Percentiles rank a stretch among this genome's conserved stretches.
Evolutionary conservation across 2,113 vertebrate species (phyloP).

Genomic region (Eptesicus fuscus): DNA sequence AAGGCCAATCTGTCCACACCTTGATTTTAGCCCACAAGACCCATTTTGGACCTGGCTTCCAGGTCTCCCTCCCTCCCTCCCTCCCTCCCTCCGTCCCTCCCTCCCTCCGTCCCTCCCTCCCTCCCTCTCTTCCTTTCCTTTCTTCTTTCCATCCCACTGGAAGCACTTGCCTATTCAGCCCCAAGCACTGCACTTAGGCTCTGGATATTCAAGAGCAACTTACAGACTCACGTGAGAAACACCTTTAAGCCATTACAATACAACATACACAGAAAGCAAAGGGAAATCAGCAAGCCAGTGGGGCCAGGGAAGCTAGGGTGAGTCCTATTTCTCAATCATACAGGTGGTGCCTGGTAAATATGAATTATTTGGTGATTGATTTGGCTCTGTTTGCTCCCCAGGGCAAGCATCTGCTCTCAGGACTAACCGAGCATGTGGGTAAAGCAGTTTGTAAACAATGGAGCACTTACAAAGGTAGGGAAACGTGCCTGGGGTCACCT

Average conservation of each 20-base stretch:
- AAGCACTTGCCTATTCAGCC: background rate
- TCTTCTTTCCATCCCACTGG: background rate
- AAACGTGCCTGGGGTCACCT: background rate
- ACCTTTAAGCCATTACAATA: background rate
- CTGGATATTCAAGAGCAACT: background rate
- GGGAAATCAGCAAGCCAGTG: background rate
- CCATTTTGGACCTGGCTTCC: background rate
- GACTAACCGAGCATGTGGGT: background rate
- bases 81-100: too few relatives aligned
- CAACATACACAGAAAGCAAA: background rate
- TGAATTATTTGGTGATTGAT: conserved; percentile 46
- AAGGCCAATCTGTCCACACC: background rate
- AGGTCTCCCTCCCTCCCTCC: background rate
- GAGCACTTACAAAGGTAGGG: background rate
- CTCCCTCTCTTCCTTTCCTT: background rate
- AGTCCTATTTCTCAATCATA: background rate
- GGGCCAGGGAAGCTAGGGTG: background rate
- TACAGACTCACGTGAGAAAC: background rate
- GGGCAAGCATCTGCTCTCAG: conserved; percentile 56
- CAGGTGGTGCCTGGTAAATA: conserved; percentile 44
- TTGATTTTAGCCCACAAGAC: background rate
- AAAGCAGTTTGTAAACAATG: background rate
- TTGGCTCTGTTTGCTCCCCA: conserved; percentile 27
- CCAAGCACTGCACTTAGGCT: background rate
- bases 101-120: too few relatives aligned